phyloP scores from a whole-genome alignment of 2,888 invertebrate genomes.

The Cheilosia scutellata region DNA sequence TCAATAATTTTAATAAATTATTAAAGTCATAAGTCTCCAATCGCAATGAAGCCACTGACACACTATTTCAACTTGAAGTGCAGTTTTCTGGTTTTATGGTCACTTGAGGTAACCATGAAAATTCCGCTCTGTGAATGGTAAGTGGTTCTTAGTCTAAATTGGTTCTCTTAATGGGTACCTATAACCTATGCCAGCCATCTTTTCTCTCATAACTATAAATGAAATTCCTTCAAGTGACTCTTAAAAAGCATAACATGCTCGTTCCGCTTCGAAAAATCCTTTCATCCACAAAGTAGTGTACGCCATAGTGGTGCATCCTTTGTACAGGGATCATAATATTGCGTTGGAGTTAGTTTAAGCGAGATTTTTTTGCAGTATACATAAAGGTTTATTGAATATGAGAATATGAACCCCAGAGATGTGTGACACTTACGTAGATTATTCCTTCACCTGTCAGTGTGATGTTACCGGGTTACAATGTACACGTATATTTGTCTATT shows the following conservation, averaged over 20 bases:
- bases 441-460: slow-evolving; percentile 52
- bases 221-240: slow-evolving; percentile 17
- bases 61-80: background rate
- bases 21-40: background rate
- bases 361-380: background rate
- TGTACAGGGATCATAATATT: background rate
- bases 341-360: background rate
- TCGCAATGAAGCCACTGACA: background rate
- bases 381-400: slow-evolving; percentile 11
- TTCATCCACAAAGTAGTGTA: slow-evolving; percentile 3
- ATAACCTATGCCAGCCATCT: background rate
- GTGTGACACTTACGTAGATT: slow-evolving; percentile 47
- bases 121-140: background rate
- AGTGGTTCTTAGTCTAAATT: slow-evolving; percentile 5
- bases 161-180: background rate
- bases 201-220: background rate
- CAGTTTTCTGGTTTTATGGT: background rate
- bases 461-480: background rate
- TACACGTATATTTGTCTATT: background rate
- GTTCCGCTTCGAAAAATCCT: slow-evolving; percentile 1
- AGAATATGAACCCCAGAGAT: slow-evolving; percentile 23
- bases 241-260: background rate
- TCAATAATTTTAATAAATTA: background rate
- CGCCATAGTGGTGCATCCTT: background rate
- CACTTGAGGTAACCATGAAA: background rate